These are phyloP conservation scores for Thecocarcelia acutangulata DNA, from an alignment of 2,888 invertebrate species.

Conservation along the genomic window DNA sequence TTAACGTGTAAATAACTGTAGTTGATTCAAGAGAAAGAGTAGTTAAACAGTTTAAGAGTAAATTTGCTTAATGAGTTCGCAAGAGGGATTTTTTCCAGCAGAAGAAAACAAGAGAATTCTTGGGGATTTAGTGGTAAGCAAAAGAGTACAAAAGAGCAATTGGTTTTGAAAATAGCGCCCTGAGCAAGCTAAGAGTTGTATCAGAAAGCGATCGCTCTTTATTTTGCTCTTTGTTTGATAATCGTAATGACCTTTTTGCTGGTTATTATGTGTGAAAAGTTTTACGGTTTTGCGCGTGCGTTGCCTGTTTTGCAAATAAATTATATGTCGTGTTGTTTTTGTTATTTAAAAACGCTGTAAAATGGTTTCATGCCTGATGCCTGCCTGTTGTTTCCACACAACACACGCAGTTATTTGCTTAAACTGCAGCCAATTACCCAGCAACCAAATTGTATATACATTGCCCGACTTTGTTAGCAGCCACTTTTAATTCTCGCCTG, in stretches of 20 bases:
- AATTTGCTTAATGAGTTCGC: not conserved
- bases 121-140: no score
- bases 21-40: not conserved
- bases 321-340: slow-evolving; percentile 18
- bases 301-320: slow-evolving; percentile 51
- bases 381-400: slow-evolving; percentile 20
- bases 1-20: no score
- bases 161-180: not conserved
- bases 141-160: no score
- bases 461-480: not conserved
- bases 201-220: not conserved
- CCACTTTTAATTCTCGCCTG: slow-evolving; percentile 50
- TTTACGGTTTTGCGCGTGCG: slow-evolving; percentile 49
- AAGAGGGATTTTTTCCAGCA: not conserved
- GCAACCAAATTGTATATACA: not conserved
- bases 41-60: not conserved
- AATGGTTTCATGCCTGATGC: slow-evolving; percentile 44
- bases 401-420: not conserved
- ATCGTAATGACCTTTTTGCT: not conserved
- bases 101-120: no score
- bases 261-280: not conserved
- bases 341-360: slow-evolving; percentile 36
- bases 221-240: not conserved
- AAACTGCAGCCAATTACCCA: not conserved
- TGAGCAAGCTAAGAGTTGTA: slow-evolving; percentile 9